A percentile compares a stretch with the other conserved stretches of the same genome.
Evolutionary conservation across 2,797 vertebrate genomes (phyloP).

Genomic region (Pseudocheirus occidentalis): DNA sequence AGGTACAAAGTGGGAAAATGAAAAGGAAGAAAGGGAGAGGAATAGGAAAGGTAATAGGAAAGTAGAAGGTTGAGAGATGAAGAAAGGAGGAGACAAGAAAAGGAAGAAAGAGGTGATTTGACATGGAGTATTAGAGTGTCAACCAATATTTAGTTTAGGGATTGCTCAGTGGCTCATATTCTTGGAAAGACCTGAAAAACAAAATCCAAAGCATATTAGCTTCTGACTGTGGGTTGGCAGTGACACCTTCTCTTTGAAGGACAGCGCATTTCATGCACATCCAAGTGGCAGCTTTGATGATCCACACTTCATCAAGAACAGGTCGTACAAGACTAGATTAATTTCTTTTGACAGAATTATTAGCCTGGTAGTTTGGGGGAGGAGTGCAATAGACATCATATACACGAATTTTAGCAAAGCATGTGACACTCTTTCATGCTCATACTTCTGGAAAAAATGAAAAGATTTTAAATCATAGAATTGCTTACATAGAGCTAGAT

Average conservation of each 20-base stretch:
- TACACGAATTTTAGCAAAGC: neutral
- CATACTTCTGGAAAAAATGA: neutral
- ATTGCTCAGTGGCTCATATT: neutral
- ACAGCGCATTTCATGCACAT: constrained; percentile 1
- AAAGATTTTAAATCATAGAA: neutral
- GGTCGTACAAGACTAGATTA: neutral
- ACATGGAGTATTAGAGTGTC: neutral
- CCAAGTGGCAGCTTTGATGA: neutral
- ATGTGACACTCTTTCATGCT: neutral
- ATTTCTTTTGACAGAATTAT: neutral
- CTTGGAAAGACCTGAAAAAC: neutral
- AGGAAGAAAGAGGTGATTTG: neutral
- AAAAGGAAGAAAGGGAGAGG: neutral
- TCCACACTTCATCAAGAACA: neutral
- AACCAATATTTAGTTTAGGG: neutral
- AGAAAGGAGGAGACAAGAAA: neutral
- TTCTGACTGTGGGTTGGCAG: neutral
- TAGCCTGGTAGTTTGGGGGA: neutral
- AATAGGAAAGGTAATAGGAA: neutral
- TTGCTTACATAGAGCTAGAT: neutral
- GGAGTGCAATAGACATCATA: neutral
- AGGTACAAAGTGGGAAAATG: neutral
- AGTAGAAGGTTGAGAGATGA: neutral
- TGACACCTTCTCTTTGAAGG: neutral
- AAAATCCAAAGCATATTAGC: neutral